phyloP scores from a whole-genome alignment of 1,140 invertebrate genomes.

The Campoletis sonorensis region DNA sequence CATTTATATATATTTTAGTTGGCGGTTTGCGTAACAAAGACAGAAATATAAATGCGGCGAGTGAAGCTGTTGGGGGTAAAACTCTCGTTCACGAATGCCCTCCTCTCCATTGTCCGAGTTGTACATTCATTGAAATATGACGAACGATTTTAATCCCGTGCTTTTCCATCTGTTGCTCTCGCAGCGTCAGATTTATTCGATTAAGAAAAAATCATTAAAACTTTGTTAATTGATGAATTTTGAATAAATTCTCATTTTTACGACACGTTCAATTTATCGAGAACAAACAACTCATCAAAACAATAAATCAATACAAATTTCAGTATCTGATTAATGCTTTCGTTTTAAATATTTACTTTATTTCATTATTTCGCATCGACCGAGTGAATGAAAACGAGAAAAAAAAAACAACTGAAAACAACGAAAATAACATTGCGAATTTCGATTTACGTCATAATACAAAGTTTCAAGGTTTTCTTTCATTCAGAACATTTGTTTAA shows the following conservation, averaged over 20 bases:
- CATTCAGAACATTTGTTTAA: too few relatives aligned
- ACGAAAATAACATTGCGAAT: too few relatives aligned
- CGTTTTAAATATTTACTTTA: too few relatives aligned
- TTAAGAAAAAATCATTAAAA: background rate
- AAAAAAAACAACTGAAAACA: too few relatives aligned
- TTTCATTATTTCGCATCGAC: too few relatives aligned
- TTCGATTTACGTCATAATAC: too few relatives aligned
- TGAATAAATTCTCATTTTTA: background rate
- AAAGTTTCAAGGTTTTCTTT: too few relatives aligned
- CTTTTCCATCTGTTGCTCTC: conserved; percentile 15
- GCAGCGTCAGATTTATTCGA: background rate
- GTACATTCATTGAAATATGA: background rate
- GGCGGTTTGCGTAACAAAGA: conserved; percentile 20
- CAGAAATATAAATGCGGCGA: background rate
- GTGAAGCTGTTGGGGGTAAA: conserved; percentile 16
- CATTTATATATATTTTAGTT: background rate
- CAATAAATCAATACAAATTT: too few relatives aligned
- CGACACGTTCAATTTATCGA: too few relatives aligned
- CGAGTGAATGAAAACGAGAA: too few relatives aligned
- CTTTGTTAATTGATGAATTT: background rate
- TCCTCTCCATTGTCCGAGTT: background rate
- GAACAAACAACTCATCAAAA: too few relatives aligned
- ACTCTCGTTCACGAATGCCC: background rate
- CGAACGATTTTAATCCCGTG: background rate
- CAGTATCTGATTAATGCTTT: too few relatives aligned